Evolutionary conservation across 1,140 invertebrate species (phyloP), one percentile per base, ranked within the genome.

Genomic region (Harpegnathos saltator): DNA sequence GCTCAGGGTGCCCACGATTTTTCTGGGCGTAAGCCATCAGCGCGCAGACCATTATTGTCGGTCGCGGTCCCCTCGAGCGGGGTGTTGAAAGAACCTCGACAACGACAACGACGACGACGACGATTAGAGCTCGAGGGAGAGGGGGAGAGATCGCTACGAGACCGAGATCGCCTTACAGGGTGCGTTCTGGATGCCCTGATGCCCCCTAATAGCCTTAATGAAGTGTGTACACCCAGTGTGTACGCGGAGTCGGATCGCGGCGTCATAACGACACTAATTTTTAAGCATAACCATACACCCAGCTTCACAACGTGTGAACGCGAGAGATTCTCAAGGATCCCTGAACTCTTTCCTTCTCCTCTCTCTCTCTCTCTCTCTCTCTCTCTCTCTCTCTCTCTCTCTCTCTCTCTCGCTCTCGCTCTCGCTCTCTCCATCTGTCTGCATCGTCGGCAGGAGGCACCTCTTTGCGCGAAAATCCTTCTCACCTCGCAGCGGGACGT

Each of bases 251-350:
- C 89, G 88, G 69, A 80, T 54, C 85, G 85, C 85, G 52, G 71
- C 82, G 89, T 92, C 88, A 92, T 92, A 94, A 94, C 91, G 92
- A 93, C 88, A 92, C 93, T 94, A 94, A 94, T 94, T 94, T 94
- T 93, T 94, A 93, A 94, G 93, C 94, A 94, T 94, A 94, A 94
- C 89, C 87, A 85, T 92, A 94, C 93, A 94, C 92, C 94, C 91
- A 92, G 90, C 85, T 94, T 94, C 93, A 94, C 94, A 93, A 92
- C 93, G 93, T 94, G 93, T 93, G 93, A 94, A 94, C 92, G 58
- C 59, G 75, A 83, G 75, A 80, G 73, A 83, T 91, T 92, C 90
- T 87, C 88, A 91, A 93, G 90, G 85, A 12, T 59, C 66, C 61
- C 50, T 74, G 22, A 62, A 59, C 65, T 85, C n/a, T 33, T 44